Evolutionary conservation across 2,797 vertebrate genomes (phyloP).

Genomic region (Brotula barbata): DNA sequence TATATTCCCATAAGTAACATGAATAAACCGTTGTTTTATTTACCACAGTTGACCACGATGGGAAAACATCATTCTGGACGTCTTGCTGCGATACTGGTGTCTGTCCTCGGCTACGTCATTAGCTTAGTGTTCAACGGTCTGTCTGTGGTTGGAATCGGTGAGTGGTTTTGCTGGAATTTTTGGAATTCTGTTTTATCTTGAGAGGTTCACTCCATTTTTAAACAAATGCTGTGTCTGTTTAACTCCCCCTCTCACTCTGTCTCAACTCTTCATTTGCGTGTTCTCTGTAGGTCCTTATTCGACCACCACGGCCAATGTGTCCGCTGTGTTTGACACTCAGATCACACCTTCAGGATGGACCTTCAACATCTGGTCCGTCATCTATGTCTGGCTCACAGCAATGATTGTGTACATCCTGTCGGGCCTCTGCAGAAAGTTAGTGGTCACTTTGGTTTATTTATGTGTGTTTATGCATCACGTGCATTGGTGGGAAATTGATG

Average conservation of each 20-base stretch:
- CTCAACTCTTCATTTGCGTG: background rate
- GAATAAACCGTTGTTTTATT: background rate
- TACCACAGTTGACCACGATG: constrained; percentile 40
- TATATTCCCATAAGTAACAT: no score
- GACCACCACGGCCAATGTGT: constrained; percentile 69
- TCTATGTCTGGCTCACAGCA: constrained; percentile 70
- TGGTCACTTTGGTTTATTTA: background rate
- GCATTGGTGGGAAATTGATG: no score
- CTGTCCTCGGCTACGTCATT: constrained; percentile 47
- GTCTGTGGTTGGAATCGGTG: constrained; percentile 64
- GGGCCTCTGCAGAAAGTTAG: constrained; percentile 70
- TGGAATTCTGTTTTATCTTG: background rate
- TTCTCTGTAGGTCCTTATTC: constrained; percentile 55
- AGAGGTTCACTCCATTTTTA: background rate
- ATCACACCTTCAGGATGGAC: constrained; percentile 78
- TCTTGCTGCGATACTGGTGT: constrained; percentile 49
- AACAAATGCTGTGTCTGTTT: background rate
- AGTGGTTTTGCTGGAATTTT: constrained; percentile 19
- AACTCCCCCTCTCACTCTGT: background rate
- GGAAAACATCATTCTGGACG: constrained; percentile 56
- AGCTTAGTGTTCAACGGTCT: constrained; percentile 70
- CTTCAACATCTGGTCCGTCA: constrained; percentile 76
- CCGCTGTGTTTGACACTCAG: constrained; percentile 69
- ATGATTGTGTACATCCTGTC: constrained; percentile 67
- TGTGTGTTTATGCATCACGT: background rate